A percentile compares a stretch with the other conserved stretches of the same genome.
Evolutionary conservation across 2,888 invertebrate species (phyloP).

Genomic region (Zygothrica quintamaculata): DNA sequence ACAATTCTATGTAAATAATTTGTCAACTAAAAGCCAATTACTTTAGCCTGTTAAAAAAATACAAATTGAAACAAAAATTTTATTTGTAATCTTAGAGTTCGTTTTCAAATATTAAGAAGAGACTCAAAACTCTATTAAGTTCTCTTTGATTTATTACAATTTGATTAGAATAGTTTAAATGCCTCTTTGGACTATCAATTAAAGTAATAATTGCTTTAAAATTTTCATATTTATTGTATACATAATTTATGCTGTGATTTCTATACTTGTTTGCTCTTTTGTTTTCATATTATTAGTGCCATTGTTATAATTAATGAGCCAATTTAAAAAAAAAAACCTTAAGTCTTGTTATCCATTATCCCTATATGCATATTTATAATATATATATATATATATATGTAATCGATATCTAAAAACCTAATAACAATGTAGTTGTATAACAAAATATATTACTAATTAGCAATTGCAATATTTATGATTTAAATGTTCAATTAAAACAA

Average conservation of each 20-base stretch:
- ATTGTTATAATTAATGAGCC: slow-evolving; percentile 40
- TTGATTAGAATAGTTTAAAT: too few relatives aligned
- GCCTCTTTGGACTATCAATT: too few relatives aligned
- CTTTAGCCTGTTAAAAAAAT: too few relatives aligned
- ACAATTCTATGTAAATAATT: neutral
- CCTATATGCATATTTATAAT: slow-evolving; percentile 47
- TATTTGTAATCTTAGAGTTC: neutral
- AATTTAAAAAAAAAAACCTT: slow-evolving; percentile 61
- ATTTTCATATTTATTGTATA: too few relatives aligned
- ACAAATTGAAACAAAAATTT: neutral
- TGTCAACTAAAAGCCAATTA: neutral
- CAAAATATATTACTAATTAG: too few relatives aligned
- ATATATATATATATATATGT: too few relatives aligned
- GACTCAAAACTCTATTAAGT: neutral
- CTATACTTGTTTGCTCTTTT: slow-evolving; percentile 13
- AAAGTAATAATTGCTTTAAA: too few relatives aligned
- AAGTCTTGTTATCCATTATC: slow-evolving; percentile 48
- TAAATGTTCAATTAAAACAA: slow-evolving; percentile 33
- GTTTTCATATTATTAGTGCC: slow-evolving; percentile 31
- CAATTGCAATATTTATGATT: slow-evolving; percentile 59
- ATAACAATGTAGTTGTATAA: too few relatives aligned
- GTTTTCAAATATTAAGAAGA: neutral
- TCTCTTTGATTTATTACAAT: too few relatives aligned
- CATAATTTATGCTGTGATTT: neutral
- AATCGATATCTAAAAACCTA: too few relatives aligned